Conservation (phyloP, 2,888 invertebrate genomes). For the Lasioglossum leucozonium region DNA sequence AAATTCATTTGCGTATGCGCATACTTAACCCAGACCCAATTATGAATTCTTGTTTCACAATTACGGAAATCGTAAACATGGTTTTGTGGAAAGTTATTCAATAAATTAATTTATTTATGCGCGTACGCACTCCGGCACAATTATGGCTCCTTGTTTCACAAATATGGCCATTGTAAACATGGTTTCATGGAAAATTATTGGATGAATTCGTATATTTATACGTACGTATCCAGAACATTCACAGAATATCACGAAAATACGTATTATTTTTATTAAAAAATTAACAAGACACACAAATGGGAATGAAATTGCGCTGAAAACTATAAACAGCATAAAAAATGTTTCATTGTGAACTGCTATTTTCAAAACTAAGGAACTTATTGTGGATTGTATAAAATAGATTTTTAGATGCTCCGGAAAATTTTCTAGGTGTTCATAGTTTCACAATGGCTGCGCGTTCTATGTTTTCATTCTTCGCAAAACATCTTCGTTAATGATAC, state of each 20-base stretch:
- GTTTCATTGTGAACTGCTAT: not conserved
- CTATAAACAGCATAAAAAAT: not conserved
- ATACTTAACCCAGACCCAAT: not conserved
- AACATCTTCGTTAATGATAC: constrained; percentile 11
- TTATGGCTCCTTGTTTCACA: not conserved
- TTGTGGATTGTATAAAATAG: not conserved
- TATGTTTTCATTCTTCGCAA: not conserved
- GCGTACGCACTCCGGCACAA: not conserved
- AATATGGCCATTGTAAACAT: not conserved
- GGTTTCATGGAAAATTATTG: not conserved
- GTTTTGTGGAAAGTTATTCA: not conserved
- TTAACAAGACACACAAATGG: not conserved
- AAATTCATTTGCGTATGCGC: not conserved
- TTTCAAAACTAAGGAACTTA: not conserved
- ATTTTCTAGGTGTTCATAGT: not conserved
- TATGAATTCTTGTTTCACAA: not conserved
- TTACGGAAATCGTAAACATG: not conserved
- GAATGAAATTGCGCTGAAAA: not conserved
- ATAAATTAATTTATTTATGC: not conserved
- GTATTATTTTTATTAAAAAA: rapidly evolving
- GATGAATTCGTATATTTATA: not conserved
- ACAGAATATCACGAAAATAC: not conserved
- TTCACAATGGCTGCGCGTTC: not conserved
- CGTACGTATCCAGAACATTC: not conserved
- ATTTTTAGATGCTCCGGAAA: not conserved